Evolutionary conservation across 2,113 vertebrate species (phyloP).

Genomic region (Paratilapia polleni): DNA sequence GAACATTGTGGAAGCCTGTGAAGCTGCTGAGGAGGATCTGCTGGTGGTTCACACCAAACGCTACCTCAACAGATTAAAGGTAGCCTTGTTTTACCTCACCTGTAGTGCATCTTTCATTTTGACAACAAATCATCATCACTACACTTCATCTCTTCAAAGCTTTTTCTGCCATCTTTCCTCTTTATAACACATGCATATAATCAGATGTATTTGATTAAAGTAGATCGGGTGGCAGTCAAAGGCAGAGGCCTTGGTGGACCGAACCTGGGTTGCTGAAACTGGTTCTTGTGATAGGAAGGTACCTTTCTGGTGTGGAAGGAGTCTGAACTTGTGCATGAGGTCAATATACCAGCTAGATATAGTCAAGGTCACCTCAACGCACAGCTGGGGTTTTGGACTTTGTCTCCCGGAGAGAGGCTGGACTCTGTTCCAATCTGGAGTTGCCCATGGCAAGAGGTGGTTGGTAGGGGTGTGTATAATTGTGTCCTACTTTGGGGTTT

Average conservation of each 20-base stretch:
- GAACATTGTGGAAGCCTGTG: conserved; percentile 87
- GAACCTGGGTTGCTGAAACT: too few relatives aligned
- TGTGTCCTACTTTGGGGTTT: neutral
- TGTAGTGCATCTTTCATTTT: neutral
- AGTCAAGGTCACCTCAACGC: neutral
- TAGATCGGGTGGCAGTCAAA: too few relatives aligned
- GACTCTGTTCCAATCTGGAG: neutral
- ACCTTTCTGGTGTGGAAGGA: neutral
- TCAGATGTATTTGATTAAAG: neutral
- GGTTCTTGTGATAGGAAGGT: neutral
- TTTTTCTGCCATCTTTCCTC: neutral
- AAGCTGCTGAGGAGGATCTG: conserved; percentile 94
- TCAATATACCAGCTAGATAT: neutral
- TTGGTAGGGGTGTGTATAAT: neutral
- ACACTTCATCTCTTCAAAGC: neutral
- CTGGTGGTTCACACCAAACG: conserved; percentile 90
- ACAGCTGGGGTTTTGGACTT: neutral
- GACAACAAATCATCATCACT: neutral
- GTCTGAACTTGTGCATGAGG: neutral
- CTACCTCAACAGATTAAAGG: conserved; percentile 94
- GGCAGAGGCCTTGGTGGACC: too few relatives aligned
- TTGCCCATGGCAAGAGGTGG: neutral
- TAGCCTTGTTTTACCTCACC: conserved; percentile 46
- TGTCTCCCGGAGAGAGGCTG: neutral
- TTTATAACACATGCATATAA: neutral